phyloP scores from a whole-genome alignment of 2,113 vertebrate genomes.

The Eonycteris spelaea region DNA sequence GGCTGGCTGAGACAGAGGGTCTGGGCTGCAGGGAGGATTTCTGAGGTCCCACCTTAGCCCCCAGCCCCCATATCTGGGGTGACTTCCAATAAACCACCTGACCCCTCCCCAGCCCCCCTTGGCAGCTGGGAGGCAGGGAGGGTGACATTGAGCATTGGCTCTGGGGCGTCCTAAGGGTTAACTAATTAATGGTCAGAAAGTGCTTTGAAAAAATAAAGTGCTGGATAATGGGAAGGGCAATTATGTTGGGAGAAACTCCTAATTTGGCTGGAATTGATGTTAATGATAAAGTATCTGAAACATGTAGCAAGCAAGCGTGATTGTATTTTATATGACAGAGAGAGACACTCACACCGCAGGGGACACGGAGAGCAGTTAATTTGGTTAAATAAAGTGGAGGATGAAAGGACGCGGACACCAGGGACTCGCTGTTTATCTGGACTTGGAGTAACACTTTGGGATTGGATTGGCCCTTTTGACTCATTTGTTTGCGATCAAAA shows the following conservation, averaged over 20 bases:
- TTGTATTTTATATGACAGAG: slow-evolving; percentile 76
- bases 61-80: slow-evolving; percentile 42
- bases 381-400: slow-evolving; percentile 84
- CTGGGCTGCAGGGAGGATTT: neutral
- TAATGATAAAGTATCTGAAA: slow-evolving; percentile 79
- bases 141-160: slow-evolving; percentile 70
- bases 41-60: neutral
- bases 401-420: slow-evolving; percentile 73
- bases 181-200: slow-evolving; percentile 81
- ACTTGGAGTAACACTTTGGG: slow-evolving; percentile 73
- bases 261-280: slow-evolving; percentile 75
- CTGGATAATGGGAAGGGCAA: slow-evolving; percentile 75
- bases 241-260: slow-evolving; percentile 79
- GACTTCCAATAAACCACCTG: slow-evolving; percentile 21
- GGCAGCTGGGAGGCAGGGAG: slow-evolving; percentile 61
- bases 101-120: slow-evolving; percentile 10
- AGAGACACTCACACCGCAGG: slow-evolving; percentile 66
- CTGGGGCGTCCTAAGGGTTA: slow-evolving; percentile 77
- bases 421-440: slow-evolving; percentile 74
- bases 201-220: slow-evolving; percentile 80
- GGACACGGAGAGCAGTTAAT: slow-evolving; percentile 79
- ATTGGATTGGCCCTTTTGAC: slow-evolving; percentile 66
- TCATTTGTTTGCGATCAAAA: slow-evolving; percentile 59
- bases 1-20: neutral
- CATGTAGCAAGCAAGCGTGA: slow-evolving; percentile 61